Conservation (phyloP, 1,140 invertebrate genomes). For the Aphelinus certus region DNA sequence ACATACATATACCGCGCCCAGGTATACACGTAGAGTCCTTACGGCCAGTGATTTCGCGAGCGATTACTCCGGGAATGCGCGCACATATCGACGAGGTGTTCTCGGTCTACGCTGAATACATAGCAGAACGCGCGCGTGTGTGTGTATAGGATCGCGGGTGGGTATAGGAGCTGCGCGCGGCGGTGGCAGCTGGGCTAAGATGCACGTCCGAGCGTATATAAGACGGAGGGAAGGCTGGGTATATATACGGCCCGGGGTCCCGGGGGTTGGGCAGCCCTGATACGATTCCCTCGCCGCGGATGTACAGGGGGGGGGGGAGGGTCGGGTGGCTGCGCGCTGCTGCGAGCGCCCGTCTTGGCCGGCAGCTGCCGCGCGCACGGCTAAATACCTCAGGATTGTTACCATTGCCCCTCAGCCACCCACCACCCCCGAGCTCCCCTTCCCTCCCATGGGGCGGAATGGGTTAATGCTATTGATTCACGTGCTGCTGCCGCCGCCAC, state of each 20-base stretch:
- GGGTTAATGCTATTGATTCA: conserved; percentile 69
- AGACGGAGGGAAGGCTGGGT: background rate
- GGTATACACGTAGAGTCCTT: background rate
- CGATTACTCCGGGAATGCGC: background rate
- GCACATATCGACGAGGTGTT: conserved; percentile 3
- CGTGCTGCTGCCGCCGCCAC: conserved; percentile 49
- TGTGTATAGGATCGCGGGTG: too few species aligned
- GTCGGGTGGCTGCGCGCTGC: conserved; percentile 37
- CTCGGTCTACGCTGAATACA: too few species aligned
- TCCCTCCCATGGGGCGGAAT: conserved; percentile 62
- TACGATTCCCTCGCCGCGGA: too few species aligned
- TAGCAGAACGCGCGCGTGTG: too few species aligned
- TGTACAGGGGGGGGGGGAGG: background rate
- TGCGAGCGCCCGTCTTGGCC: too few species aligned
- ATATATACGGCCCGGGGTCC: too few species aligned
- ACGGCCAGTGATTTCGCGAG: conserved; percentile 1
- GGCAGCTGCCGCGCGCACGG: conserved; percentile 46
- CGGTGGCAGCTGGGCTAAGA: background rate
- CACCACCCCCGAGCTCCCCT: conserved; percentile 40
- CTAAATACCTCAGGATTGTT: conserved; percentile 68
- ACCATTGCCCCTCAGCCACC: conserved; percentile 58
- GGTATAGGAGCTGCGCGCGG: too few species aligned
- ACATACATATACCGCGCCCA: too few species aligned
- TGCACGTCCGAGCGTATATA: conserved; percentile 6
- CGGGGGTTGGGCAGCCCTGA: too few species aligned